A percentile compares a stretch with the other conserved stretches of the same genome.
phyloP scores from a whole-genome alignment of 2,888 invertebrate species.

The Nycteola revayana region DNA sequence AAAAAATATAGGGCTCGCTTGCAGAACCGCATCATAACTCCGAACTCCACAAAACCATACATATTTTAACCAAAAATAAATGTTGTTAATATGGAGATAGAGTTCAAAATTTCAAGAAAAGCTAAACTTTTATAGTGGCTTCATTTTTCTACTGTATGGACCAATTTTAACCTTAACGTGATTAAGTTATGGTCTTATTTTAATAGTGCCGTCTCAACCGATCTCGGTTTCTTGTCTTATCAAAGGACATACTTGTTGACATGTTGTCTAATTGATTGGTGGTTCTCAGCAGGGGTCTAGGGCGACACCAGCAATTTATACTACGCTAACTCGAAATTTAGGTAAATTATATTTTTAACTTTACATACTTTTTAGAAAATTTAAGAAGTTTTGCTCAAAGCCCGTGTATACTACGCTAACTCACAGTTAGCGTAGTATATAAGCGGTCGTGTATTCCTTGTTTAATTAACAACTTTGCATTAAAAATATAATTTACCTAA shows the following conservation, averaged over 20 bases:
- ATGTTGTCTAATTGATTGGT: conserved; percentile 82
- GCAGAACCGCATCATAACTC: conserved; percentile 63
- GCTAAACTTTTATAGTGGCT: conserved; percentile 30
- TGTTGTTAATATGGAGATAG: conserved; percentile 27
- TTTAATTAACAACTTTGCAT: too few species aligned
- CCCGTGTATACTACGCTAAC: too few species aligned
- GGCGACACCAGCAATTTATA: too few species aligned
- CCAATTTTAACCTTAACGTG: conserved; percentile 55
- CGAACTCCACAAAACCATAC: conserved; percentile 45
- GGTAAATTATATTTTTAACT: too few species aligned
- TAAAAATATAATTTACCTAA: too few species aligned
- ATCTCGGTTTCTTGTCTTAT: conserved; percentile 61
- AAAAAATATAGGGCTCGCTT: conserved; percentile 74
- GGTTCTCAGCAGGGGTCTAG: conserved; percentile 75
- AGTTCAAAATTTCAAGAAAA: conserved; percentile 32
- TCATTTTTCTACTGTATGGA: conserved; percentile 38
- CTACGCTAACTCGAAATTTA: too few species aligned
- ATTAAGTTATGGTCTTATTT: conserved; percentile 66
- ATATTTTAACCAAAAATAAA: conserved; percentile 18
- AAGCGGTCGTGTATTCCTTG: too few species aligned
- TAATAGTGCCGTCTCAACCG: conserved; percentile 37
- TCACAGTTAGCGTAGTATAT: too few species aligned
- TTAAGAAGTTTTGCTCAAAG: too few species aligned
- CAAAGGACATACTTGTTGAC: conserved; percentile 81
- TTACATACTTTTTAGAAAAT: too few species aligned